These are phyloP conservation scores for Brachionus paranguensis DNA, from an alignment of 1,140 invertebrate species.

Conservation along the genomic window DNA sequence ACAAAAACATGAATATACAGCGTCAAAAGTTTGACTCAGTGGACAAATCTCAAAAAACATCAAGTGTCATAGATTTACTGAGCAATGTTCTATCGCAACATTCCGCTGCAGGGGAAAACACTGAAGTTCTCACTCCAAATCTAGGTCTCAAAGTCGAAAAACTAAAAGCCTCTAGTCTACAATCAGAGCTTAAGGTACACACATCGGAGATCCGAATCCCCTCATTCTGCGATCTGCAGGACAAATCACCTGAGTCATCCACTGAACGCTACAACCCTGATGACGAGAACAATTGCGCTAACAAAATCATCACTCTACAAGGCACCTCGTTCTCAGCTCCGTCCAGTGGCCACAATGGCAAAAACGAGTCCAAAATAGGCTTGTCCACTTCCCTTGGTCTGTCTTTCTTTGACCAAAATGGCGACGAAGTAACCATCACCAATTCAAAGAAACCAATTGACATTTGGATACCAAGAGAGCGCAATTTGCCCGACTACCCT, in stretches of 20 bases:
- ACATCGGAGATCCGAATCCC: neutral
- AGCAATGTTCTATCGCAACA: neutral
- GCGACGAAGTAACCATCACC: neutral
- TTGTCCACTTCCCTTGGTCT: neutral
- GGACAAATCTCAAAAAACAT: neutral
- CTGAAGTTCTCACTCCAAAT: neutral
- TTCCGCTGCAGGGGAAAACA: neutral
- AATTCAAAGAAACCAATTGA: conserved; percentile 1
- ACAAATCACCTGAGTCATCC: neutral
- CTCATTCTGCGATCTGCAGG: neutral
- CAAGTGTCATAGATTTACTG: neutral
- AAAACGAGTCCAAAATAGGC: conserved; percentile 18
- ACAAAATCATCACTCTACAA: conserved; percentile 20
- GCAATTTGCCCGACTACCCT: neutral
- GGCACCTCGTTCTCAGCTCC: neutral
- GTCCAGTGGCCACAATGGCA: conserved; percentile 5
- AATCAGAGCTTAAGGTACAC: neutral
- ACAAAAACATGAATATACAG: conserved; percentile 9
- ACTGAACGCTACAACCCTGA: neutral
- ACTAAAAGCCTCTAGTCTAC: neutral
- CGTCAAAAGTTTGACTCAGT: neutral
- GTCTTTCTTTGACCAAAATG: conserved; percentile 7
- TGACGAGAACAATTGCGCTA: neutral
- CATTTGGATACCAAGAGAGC: conserved; percentile 13
- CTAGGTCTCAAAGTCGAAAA: neutral